Conservation (phyloP, 2,113 vertebrate species). For the Mirza zaza region DNA sequence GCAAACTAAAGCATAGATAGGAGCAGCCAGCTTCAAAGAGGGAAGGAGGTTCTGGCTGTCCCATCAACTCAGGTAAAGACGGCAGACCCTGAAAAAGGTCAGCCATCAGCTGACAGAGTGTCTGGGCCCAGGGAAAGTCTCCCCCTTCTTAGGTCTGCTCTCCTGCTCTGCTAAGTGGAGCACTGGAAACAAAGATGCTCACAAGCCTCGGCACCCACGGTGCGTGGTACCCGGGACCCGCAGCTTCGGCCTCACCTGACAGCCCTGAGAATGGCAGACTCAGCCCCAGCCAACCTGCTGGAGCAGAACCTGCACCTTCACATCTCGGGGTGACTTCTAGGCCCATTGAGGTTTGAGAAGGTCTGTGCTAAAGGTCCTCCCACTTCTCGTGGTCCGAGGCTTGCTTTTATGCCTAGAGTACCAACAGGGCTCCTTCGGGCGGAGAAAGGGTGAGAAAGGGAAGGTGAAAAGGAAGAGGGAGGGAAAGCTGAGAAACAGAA, state of each 20-base stretch:
- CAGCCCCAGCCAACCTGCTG: rapidly evolving
- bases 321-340: rapidly evolving
- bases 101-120: too few species aligned
- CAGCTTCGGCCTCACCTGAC: too few species aligned
- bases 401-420: not conserved
- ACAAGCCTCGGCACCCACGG: not conserved
- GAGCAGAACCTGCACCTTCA: not conserved
- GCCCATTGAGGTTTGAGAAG: rapidly evolving
- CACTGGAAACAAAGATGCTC: too few species aligned
- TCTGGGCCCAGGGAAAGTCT: rapidly evolving
- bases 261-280: not conserved
- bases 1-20: not conserved
- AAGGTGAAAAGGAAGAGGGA: not conserved
- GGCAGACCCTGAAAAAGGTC: rapidly evolving
- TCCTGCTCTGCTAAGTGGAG: not conserved
- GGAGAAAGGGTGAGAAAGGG: not conserved
- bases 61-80: rapidly evolving
- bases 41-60: rapidly evolving
- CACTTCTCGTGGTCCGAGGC: rapidly evolving
- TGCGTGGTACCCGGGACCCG: not conserved
- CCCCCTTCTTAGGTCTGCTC: rapidly evolving
- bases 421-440: rapidly evolving
- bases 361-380: not conserved
- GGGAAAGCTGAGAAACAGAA: rapidly evolving
- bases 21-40: not conserved